phyloP scores from a whole-genome alignment of 2,113 vertebrate genomes.

The Theristicus caerulescens region DNA sequence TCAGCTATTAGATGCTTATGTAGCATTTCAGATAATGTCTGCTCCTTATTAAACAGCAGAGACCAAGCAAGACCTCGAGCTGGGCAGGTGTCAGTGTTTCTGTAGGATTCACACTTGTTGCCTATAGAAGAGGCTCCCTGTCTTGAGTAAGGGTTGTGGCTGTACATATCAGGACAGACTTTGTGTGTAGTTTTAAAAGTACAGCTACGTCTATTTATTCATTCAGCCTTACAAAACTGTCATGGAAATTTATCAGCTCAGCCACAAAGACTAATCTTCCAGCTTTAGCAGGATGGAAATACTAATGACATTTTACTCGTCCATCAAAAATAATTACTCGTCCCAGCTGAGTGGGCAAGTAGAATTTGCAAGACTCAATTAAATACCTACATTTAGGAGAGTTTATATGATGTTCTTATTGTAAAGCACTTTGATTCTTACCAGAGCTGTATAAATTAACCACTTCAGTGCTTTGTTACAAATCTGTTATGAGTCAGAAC shows the following conservation, averaged over 20 bases:
- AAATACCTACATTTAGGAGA: constrained; percentile 36
- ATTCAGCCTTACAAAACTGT: background rate
- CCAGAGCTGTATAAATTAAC: constrained; percentile 39
- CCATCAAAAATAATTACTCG: constrained; percentile 66
- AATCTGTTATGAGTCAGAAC: background rate
- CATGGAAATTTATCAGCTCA: constrained; percentile 42
- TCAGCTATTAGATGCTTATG: background rate
- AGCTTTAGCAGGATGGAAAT: constrained; percentile 43
- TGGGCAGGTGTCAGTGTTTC: background rate
- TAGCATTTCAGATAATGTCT: background rate
- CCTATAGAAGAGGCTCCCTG: background rate
- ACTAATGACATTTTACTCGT: constrained; percentile 60
- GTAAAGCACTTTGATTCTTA: constrained; percentile 20
- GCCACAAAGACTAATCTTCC: constrained; percentile 52
- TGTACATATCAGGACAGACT: background rate
- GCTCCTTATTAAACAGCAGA: background rate
- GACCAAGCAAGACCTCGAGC: background rate
- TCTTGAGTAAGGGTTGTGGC: background rate
- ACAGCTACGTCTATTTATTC: background rate
- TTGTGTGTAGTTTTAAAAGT: background rate
- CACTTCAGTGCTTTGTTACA: constrained; percentile 25
- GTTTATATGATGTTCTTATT: constrained; percentile 22
- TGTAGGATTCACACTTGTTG: background rate
- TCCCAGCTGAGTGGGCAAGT: constrained; percentile 53
- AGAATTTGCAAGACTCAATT: constrained; percentile 55